phyloP scores from a whole-genome alignment of 1,140 invertebrate species.

The Scaptomyza graminum region DNA sequence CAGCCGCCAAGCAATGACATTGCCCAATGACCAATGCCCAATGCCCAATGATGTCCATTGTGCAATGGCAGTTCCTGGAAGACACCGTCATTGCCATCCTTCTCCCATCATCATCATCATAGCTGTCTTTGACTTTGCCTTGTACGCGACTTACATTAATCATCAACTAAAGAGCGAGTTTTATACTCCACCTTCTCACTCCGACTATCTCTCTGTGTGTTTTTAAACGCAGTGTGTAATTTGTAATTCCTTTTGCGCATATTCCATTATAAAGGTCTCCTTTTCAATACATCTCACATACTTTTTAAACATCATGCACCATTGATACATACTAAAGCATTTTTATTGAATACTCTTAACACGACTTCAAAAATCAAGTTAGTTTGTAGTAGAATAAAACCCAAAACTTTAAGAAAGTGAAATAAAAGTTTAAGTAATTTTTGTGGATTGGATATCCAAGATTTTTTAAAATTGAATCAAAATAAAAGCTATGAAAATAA shows the following conservation, averaged over 20 bases:
- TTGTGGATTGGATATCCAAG: too few relatives aligned
- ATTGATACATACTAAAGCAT: background rate
- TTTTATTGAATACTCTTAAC: background rate
- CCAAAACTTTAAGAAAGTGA: too few relatives aligned
- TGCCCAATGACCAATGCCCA: slow-evolving; percentile 41
- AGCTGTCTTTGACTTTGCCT: slow-evolving; percentile 42
- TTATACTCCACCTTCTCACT: background rate
- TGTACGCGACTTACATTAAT: slow-evolving; percentile 80
- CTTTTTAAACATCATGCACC: background rate
- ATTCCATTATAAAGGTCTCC: slow-evolving; percentile 55
- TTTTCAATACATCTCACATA: slow-evolving; percentile 57
- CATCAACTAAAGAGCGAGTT: slow-evolving; percentile 54
- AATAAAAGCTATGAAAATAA: too few relatives aligned
- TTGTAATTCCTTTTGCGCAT: slow-evolving; percentile 70
- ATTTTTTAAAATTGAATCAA: too few relatives aligned
- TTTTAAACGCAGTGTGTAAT: slow-evolving; percentile 51
- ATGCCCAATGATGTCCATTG: slow-evolving; percentile 28
- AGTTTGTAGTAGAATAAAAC: background rate
- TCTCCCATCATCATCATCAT: slow-evolving; percentile 28
- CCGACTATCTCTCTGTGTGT: background rate
- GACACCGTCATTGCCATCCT: slow-evolving; percentile 59
- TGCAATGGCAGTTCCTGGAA: slow-evolving; percentile 61
- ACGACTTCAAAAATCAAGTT: background rate
- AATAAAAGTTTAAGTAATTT: too few relatives aligned
- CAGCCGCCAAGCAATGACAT: slow-evolving; percentile 59